Evolutionary conservation across 2,797 vertebrate genomes (phyloP).

Genomic region (Gephyroberyx darwinii): DNA sequence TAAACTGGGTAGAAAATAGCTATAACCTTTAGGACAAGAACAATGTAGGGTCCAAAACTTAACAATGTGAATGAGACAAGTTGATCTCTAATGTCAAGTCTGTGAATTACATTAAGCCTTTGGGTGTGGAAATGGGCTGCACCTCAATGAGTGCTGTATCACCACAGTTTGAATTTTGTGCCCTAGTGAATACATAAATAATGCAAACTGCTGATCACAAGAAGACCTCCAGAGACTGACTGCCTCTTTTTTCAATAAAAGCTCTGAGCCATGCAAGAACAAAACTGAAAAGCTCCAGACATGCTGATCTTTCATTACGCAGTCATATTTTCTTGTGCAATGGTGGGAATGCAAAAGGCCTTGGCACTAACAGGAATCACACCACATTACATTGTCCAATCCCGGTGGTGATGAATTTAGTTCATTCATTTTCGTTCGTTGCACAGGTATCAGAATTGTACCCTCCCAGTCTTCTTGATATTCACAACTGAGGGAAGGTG

Average conservation of each 20-base stretch:
- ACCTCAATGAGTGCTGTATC: constrained; percentile 27
- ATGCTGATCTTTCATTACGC: constrained; percentile 71
- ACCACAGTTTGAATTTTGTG: constrained; percentile 9
- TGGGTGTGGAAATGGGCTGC: constrained; percentile 18
- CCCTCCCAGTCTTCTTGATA: constrained; percentile 30
- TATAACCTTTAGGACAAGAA: neutral
- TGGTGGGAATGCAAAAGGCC: constrained; percentile 56
- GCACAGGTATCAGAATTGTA: constrained; percentile 26
- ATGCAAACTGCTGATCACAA: constrained; percentile 29
- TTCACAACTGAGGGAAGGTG: constrained; percentile 18
- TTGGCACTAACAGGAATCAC: constrained; percentile 58
- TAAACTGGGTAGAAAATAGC: too few species aligned
- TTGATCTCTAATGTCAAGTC: neutral
- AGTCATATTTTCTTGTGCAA: constrained; percentile 45
- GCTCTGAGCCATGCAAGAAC: constrained; percentile 44
- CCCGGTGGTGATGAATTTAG: constrained; percentile 28
- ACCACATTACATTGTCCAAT: constrained; percentile 32
- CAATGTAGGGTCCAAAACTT: neutral
- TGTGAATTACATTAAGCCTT: constrained; percentile 36
- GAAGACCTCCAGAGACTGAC: constrained; percentile 36
- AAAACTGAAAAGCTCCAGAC: constrained; percentile 53
- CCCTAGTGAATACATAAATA: constrained; percentile 11
- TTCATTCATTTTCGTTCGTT: constrained; percentile 3
- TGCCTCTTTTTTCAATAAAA: constrained; percentile 60
- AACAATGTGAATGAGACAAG: neutral